phyloP scores from a whole-genome alignment of 2,888 invertebrate genomes.

The Apeira syringaria region DNA sequence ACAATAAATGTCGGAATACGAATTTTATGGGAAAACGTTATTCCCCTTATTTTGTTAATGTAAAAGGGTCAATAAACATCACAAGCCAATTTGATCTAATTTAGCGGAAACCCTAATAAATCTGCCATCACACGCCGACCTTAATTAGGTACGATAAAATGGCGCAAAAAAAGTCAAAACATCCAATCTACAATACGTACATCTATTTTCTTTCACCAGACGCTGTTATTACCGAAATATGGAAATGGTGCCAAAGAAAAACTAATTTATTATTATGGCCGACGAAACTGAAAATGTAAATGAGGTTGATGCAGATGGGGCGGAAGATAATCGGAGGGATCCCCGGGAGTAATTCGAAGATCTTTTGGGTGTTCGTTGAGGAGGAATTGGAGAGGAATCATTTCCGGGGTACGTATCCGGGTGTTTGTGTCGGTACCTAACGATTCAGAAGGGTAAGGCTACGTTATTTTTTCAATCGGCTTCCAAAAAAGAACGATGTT shows the following conservation, averaged over 20 bases:
- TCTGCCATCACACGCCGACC: not conserved
- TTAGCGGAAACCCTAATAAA: not conserved
- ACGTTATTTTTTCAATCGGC: too few relatives aligned
- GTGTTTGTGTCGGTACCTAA: slow-evolving; percentile 11
- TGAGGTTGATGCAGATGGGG: slow-evolving; percentile 33
- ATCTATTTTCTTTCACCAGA: slow-evolving; percentile 22
- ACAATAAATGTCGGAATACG: too few relatives aligned
- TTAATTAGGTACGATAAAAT: slow-evolving; percentile 16
- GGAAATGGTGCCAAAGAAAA: slow-evolving; percentile 34
- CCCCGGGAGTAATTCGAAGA: slow-evolving; percentile 27
- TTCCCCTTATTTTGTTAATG: too few relatives aligned
- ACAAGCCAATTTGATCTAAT: not conserved
- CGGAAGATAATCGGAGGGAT: slow-evolving; percentile 29
- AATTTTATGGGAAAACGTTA: too few relatives aligned
- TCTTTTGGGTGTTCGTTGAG: slow-evolving; percentile 13
- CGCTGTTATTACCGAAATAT: slow-evolving; percentile 35
- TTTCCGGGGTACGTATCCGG: slow-evolving; percentile 1
- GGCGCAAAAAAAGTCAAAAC: slow-evolving; percentile 15
- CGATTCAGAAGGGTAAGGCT: slow-evolving; percentile 13
- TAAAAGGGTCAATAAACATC: not conserved
- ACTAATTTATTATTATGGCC: slow-evolving; percentile 39
- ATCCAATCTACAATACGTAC: slow-evolving; percentile 14
- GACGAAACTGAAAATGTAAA: slow-evolving; percentile 34
- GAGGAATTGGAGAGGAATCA: slow-evolving; percentile 6
- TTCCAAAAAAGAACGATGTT: too few relatives aligned